Percentiles rank a stretch among this genome's conserved stretches.
phyloP scores from a whole-genome alignment of 1,140 invertebrate genomes.

The Lucilia cuprina region DNA sequence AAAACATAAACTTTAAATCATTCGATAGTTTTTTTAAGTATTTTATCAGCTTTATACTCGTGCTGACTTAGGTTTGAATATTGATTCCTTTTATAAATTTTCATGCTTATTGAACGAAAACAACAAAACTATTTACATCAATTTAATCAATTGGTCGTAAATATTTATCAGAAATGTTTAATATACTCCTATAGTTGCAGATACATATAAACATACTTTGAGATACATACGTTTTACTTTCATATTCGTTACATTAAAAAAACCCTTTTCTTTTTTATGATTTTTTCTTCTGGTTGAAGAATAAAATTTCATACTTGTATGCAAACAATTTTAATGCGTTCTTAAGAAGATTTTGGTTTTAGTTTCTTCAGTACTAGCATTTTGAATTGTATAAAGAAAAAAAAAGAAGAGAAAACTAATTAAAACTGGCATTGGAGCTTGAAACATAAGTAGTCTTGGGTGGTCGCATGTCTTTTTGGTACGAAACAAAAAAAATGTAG shows the following conservation, averaged over 20 bases:
- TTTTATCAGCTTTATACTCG: too few species aligned
- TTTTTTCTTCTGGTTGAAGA: neutral
- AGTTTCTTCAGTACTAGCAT: neutral
- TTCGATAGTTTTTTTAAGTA: too few species aligned
- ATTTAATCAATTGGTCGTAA: conserved; percentile 13
- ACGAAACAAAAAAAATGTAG: neutral
- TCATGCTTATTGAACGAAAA: neutral
- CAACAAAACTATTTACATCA: neutral
- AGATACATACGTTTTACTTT: neutral
- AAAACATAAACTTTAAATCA: too few species aligned
- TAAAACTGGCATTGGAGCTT: neutral
- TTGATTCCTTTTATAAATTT: neutral
- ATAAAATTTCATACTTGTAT: neutral
- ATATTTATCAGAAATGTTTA: neutral
- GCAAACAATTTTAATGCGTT: neutral
- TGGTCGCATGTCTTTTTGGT: conserved; percentile 2
- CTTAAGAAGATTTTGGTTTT: neutral
- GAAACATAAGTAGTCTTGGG: conserved; percentile 10
- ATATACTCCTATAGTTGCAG: neutral
- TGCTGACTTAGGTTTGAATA: too few species aligned
- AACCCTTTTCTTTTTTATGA: neutral
- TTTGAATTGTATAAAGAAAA: neutral
- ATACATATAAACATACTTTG: neutral
- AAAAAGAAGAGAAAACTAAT: neutral
- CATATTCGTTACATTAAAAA: neutral